These are phyloP conservation scores for Oeneis ivallda DNA, from an alignment of 2,888 invertebrate species.

Conservation along the genomic window DNA sequence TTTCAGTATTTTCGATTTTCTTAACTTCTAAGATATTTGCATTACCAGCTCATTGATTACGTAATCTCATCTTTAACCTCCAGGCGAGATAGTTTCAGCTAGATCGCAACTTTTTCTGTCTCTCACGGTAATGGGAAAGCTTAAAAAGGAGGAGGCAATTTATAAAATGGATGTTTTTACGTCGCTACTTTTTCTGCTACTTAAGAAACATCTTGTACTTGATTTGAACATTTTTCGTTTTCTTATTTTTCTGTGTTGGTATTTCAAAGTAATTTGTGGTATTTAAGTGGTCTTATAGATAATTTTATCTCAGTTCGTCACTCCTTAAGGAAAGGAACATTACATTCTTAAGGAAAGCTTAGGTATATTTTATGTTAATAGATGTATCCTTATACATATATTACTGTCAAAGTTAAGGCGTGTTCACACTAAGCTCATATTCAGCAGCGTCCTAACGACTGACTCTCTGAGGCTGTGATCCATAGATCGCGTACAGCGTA, in stretches of 20 bases:
- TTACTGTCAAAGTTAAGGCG: too few species aligned
- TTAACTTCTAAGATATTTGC: not conserved
- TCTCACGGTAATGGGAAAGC: slow-evolving; percentile 18
- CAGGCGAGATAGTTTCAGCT: slow-evolving; percentile 12
- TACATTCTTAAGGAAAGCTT: not conserved
- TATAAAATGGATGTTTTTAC: slow-evolving; percentile 23
- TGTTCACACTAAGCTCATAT: too few species aligned
- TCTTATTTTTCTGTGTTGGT: not conserved
- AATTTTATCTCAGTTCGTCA: too few species aligned
- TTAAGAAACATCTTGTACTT: slow-evolving; percentile 16
- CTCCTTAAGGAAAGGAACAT: too few species aligned
- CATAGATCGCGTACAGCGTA: too few species aligned
- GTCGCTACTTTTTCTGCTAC: slow-evolving; percentile 10
- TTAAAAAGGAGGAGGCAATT: slow-evolving; percentile 22
- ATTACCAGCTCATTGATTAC: slow-evolving; percentile 27
- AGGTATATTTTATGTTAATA: too few species aligned
- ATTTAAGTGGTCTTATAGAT: not conserved
- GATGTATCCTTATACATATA: too few species aligned
- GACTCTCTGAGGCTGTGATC: too few species aligned
- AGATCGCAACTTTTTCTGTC: slow-evolving; percentile 25
- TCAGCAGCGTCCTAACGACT: too few species aligned
- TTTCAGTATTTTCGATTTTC: not conserved
- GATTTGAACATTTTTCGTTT: slow-evolving; percentile 14
- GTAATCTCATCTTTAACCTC: slow-evolving; percentile 26
- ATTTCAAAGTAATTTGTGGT: not conserved